These are phyloP conservation scores for Pelvicachromis taeniatus DNA, from an alignment of 2,113 vertebrate species.

Conservation along the genomic window DNA sequence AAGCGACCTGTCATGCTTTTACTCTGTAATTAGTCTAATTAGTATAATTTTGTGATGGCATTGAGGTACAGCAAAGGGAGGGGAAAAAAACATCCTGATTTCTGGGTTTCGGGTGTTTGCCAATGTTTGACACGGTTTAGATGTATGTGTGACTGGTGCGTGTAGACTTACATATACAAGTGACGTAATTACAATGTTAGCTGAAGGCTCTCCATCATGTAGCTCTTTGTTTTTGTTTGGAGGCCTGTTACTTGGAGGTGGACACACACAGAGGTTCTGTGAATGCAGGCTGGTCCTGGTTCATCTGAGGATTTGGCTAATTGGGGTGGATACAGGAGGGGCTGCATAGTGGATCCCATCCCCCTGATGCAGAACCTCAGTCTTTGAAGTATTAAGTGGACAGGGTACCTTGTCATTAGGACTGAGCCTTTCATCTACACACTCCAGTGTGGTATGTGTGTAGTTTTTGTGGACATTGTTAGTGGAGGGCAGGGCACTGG, in stretches of 20 bases:
- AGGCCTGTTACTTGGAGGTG: background rate
- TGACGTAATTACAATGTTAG: background rate
- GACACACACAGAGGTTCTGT: background rate
- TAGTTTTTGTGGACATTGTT: constrained; percentile 12
- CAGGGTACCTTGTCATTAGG: constrained; percentile 66
- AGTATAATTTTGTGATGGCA: background rate
- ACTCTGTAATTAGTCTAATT: background rate
- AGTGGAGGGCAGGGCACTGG: background rate
- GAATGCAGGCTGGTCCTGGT: background rate
- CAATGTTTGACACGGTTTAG: background rate
- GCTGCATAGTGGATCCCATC: background rate
- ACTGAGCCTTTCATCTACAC: constrained; percentile 54
- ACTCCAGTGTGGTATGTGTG: background rate
- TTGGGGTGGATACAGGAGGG: constrained; percentile 31
- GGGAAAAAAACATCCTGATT: background rate
- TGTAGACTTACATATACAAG: background rate
- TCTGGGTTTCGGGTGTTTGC: background rate
- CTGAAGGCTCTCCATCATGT: background rate
- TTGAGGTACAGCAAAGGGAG: background rate
- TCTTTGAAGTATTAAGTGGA: constrained; percentile 68
- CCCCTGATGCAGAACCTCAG: background rate
- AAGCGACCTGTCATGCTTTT: background rate
- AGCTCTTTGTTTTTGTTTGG: background rate
- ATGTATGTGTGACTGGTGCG: background rate
- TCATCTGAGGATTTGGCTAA: constrained; percentile 22